Percentiles rank a stretch among this genome's conserved stretches.
Conservation (phyloP, 1,140 invertebrate species). For the Brachionus calyciflorus region DNA sequence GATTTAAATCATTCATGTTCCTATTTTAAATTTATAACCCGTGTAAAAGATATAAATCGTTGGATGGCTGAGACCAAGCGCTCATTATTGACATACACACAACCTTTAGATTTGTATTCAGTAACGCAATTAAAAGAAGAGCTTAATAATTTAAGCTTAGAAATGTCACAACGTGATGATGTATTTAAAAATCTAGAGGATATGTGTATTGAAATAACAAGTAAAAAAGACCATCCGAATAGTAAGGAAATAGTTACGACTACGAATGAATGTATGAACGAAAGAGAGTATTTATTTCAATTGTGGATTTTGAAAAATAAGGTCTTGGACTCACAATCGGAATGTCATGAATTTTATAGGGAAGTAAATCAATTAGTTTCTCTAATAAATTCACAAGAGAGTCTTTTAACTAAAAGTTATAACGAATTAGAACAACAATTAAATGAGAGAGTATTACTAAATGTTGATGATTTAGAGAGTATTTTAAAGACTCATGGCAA, state of each 20-base stretch:
- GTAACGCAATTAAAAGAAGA: background rate
- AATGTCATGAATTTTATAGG: constrained; percentile 35
- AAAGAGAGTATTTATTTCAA: constrained; percentile 5
- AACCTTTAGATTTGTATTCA: background rate
- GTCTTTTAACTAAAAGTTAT: background rate
- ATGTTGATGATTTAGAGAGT: constrained; percentile 14
- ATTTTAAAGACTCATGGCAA: background rate
- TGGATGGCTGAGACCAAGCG: background rate
- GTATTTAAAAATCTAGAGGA: constrained; percentile 15
- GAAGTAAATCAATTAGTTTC: constrained; percentile 13
- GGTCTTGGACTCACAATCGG: background rate
- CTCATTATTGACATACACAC: background rate
- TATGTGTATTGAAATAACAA: background rate
- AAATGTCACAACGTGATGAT: constrained; percentile 36
- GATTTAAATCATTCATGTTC: background rate
- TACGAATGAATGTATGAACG: background rate
- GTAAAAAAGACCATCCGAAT: background rate
- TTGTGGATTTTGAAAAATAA: constrained; percentile 2
- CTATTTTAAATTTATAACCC: constrained; percentile 18
- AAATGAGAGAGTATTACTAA: background rate
- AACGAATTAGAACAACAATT: constrained; percentile 15
- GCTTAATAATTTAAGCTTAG: background rate
- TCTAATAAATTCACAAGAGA: background rate
- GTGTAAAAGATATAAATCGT: background rate
- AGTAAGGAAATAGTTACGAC: background rate